A percentile compares a stretch with the other conserved stretches of the same genome.
phyloP scores from a whole-genome alignment of 2,113 vertebrate species.

The Propithecus coquereli region DNA sequence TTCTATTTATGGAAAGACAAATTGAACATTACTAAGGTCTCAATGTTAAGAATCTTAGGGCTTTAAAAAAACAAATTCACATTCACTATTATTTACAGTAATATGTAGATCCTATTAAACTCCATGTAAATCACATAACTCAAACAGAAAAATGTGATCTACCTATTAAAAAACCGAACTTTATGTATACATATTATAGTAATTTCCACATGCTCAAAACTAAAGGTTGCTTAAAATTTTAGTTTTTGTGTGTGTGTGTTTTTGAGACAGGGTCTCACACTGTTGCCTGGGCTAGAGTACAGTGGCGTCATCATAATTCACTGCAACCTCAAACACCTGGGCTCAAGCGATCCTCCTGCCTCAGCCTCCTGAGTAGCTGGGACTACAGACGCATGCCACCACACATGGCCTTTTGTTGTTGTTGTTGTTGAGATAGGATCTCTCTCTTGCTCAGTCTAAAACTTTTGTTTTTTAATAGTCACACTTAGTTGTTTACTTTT shows the following conservation, averaged over 20 bases:
- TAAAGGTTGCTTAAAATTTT: not conserved
- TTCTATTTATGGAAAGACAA: conserved; percentile 43
- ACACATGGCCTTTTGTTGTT: too few relatives aligned
- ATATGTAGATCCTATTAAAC: not conserved
- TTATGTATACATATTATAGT: not conserved
- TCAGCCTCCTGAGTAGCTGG: too few relatives aligned
- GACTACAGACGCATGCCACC: too few relatives aligned
- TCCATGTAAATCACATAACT: not conserved
- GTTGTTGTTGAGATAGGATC: too few relatives aligned
- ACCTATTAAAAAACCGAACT: conserved; percentile 16
- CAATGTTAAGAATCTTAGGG: not conserved
- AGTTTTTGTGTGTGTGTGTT: too few relatives aligned
- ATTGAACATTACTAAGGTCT: conserved; percentile 20
- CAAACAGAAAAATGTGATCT: conserved; percentile 6
- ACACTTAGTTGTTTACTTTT: not conserved
- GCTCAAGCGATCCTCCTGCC: too few relatives aligned
- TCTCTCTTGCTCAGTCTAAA: not conserved
- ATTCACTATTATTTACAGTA: not conserved
- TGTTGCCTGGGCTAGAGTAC: too few relatives aligned
- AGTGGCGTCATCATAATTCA: too few relatives aligned
- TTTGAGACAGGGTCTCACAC: too few relatives aligned
- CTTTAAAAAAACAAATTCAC: conserved; percentile 41
- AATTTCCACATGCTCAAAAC: not conserved
- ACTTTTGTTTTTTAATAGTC: conserved; percentile 28
- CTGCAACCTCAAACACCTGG: too few relatives aligned